Conservation (phyloP, 2,113 vertebrate species). For the Damaliscus lunatus region DNA sequence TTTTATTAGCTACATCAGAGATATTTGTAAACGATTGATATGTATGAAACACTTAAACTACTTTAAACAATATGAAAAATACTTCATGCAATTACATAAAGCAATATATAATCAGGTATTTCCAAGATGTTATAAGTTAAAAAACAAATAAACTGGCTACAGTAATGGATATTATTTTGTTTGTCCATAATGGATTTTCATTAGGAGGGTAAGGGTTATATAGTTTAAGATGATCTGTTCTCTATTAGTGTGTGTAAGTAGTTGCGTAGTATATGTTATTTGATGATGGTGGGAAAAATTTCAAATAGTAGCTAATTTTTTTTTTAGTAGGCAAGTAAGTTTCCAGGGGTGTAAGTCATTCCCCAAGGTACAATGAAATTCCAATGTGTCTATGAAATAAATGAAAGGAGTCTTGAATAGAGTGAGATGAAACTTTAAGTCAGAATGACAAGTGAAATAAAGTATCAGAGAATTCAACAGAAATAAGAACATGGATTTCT, state of each 20-base stretch:
- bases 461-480: background rate
- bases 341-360: background rate
- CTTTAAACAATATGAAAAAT: background rate
- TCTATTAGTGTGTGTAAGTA: background rate
- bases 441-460: background rate
- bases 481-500: slow-evolving; percentile 22
- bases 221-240: background rate
- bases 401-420: slow-evolving; percentile 38
- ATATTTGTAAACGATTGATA: background rate
- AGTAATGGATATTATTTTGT: background rate
- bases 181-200: background rate
- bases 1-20: background rate
- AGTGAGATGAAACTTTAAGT: background rate
- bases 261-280: background rate
- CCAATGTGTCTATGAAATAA: background rate
- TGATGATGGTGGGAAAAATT: background rate
- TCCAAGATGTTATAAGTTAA: background rate
- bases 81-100: background rate
- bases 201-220: background rate
- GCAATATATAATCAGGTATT: background rate
- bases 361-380: slow-evolving; percentile 21
- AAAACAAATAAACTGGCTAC: background rate
- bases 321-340: slow-evolving; percentile 23
- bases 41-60: background rate
- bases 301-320: background rate